Evolutionary conservation across 2,113 vertebrate genomes (phyloP).

Genomic region (Sceloporus tristichus): DNA sequence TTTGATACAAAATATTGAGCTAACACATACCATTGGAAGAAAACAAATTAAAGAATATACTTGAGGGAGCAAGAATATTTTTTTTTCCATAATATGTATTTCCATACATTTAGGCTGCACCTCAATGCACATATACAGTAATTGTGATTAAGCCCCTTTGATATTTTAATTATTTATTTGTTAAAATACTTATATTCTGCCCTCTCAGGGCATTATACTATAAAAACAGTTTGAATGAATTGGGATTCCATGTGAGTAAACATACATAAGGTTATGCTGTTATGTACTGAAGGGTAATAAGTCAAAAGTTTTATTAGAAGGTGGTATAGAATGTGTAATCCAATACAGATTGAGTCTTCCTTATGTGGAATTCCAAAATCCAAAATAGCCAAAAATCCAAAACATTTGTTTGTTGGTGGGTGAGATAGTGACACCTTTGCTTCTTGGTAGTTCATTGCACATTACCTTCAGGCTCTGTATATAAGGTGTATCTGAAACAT

Average conservation of each 20-base stretch:
- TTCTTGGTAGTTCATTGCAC: too few relatives aligned
- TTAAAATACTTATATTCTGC: too few relatives aligned
- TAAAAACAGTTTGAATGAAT: neutral
- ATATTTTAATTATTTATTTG: too few relatives aligned
- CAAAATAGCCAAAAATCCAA: too few relatives aligned
- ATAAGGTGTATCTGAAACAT: too few relatives aligned
- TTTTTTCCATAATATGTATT: neutral
- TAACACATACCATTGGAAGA: neutral
- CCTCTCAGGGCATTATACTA: neutral
- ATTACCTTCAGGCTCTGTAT: too few relatives aligned
- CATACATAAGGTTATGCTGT: neutral
- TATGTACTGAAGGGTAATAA: neutral
- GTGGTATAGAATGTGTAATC: neutral
- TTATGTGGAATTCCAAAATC: too few relatives aligned
- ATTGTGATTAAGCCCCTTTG: too few relatives aligned
- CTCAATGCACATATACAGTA: too few relatives aligned
- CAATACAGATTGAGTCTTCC: neutral
- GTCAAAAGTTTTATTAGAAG: neutral
- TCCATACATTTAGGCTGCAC: neutral
- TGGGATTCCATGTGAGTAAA: neutral
- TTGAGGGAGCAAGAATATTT: too few relatives aligned
- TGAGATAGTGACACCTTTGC: too few relatives aligned
- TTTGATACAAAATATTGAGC: neutral
- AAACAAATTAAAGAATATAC: neutral
- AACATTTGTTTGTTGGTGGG: too few relatives aligned